Percentiles rank a stretch among this genome's conserved stretches.
phyloP scores from a whole-genome alignment of 1,140 invertebrate genomes.

The Cephus cinctus region DNA sequence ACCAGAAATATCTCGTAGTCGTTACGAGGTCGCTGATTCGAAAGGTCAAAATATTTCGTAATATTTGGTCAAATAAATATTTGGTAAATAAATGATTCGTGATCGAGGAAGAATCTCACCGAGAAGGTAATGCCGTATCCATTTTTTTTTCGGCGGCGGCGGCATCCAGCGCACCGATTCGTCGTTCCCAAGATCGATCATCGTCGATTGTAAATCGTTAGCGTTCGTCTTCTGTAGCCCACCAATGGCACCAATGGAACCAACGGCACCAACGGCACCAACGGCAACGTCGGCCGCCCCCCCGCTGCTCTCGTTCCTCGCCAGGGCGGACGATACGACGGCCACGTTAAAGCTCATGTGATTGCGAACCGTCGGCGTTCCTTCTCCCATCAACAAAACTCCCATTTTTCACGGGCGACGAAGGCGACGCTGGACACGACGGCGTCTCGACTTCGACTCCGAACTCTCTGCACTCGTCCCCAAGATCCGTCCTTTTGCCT shows the following conservation, averaged over 20 bases:
- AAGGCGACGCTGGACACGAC: no score
- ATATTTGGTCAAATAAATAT: no score
- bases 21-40: no score
- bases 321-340: constrained; percentile 13
- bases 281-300: constrained; percentile 16
- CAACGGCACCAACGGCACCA: constrained; percentile 25
- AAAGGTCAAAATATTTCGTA: no score
- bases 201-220: neutral
- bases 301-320: constrained; percentile 1
- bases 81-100: no score
- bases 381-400: constrained; percentile 45
- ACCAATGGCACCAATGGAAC: constrained; percentile 1
- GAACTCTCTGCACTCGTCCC: no score
- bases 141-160: constrained; percentile 70
- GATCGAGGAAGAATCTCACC: constrained; percentile 38
- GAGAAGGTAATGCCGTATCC: constrained; percentile 68
- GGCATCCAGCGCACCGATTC: constrained; percentile 42
- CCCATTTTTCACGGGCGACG: constrained; percentile 49
- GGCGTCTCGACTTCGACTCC: no score
- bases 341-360: constrained; percentile 31
- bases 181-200: constrained; percentile 24
- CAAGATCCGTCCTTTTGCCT: no score
- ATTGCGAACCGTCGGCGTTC: constrained; percentile 29
- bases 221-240: neutral
- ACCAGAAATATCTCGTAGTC: no score